Evolutionary conservation across 2,888 invertebrate genomes (phyloP), one percentile per base, ranked within the genome.

Genomic region (Antheraea assamensis): DNA sequence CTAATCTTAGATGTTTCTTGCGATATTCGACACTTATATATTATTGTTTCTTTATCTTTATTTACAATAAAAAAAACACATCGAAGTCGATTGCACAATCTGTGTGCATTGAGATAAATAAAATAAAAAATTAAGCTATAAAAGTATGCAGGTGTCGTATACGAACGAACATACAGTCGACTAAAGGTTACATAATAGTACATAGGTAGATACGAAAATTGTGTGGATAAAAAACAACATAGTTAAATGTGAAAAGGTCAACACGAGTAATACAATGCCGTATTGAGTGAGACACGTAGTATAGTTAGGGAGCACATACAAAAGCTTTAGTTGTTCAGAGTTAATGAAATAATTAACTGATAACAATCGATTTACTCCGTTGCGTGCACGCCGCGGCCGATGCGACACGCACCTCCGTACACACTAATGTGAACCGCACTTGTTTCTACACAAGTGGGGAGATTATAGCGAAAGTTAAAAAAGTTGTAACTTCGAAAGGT

Each of bases 281-380:
- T 27, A 30, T 17, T 30, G 30, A 64, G 30, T 64, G 17, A 64
- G 61, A 64, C 61, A 64, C 61, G 24, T 61, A 61, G 61, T 13
- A 27, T 13, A 30, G 30, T 30, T 64, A 64, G 27, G 30, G 15
- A 64, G 30, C 78, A 75, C 75, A 73, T 35, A 68, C 68, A 68
- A 42, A 42, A 71, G 76, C 76, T 79, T 73, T 74, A 74, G 74
- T 71, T 75, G 68, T 73, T 73, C 70, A 66, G 74, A 78, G 75
- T 79, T 31, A 68, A 68, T 68, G 68, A 68, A 68, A 64, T 64
- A 35, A 68, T 68, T 68, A 68, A n/a, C 68, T 68, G 68, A 68
- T 68, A 68, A 68, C 21, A 68, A 68, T 68, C 68, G 68, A 68
- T 68, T 68, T 21, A n/a, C n/a, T 35, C n/a, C n/a, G 21, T 31